A percentile compares a stretch with the other conserved stretches of the same genome.
phyloP scores from a whole-genome alignment of 2,888 invertebrate genomes.

The Tipula vernalis region DNA sequence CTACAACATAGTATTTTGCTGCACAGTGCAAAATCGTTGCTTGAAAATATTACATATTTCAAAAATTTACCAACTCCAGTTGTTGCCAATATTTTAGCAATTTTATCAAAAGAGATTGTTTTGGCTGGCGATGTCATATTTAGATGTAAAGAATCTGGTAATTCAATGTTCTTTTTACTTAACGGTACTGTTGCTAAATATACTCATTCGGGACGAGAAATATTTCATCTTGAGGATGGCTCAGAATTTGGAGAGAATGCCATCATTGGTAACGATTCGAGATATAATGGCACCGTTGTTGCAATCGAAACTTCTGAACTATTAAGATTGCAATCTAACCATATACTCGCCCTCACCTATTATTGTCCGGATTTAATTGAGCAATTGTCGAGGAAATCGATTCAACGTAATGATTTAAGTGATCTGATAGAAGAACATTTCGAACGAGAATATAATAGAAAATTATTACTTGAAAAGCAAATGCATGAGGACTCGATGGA shows the following conservation, averaged over 20 bases:
- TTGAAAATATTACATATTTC: neutral
- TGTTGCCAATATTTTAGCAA: slow-evolving; percentile 40
- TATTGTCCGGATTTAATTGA: neutral
- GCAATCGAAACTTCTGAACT: neutral
- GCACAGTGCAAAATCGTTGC: neutral
- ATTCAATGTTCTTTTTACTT: slow-evolving; percentile 51
- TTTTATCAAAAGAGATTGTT: slow-evolving; percentile 43
- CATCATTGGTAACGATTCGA: slow-evolving; percentile 18
- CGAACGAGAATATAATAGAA: too few relatives aligned
- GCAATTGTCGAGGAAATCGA: too few relatives aligned
- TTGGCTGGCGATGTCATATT: slow-evolving; percentile 47
- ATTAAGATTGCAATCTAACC: neutral
- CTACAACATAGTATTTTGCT: neutral
- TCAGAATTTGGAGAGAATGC: slow-evolving; percentile 40
- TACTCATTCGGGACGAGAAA: slow-evolving; percentile 47
- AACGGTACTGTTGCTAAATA: slow-evolving; percentile 47
- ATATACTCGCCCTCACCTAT: neutral
- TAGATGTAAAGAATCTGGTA: slow-evolving; percentile 43
- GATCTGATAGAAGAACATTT: too few relatives aligned
- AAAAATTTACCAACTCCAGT: neutral
- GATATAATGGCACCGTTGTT: neutral
- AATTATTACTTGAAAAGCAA: too few relatives aligned
- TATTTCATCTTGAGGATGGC: slow-evolving; percentile 43
- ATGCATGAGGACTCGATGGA: too few relatives aligned
- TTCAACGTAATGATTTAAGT: too few relatives aligned